Base-by-base conservation (phyloP, 2,113 vertebrate species). In the Colinus virginianus region DNA sequence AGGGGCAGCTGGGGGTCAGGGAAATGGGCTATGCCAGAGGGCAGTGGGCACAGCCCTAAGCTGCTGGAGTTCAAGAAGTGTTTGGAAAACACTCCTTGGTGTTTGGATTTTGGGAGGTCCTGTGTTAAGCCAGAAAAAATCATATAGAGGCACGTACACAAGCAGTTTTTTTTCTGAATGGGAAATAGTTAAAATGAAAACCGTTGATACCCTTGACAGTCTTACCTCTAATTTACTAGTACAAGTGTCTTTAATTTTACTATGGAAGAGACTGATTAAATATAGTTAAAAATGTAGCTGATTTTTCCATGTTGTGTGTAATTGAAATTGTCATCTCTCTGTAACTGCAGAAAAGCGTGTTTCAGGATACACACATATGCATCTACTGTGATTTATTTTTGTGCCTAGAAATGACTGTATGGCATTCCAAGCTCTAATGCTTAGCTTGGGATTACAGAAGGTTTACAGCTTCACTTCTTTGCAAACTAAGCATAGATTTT, bases 401-500 rank as follows among this genome's bases (percentile, higher is more conserved):
- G 30, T 71, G 55, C 26, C 10, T 40, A 43, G 34, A 74, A 63
- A 74, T 0, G 1, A 42, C 67, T 87, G 42, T 76, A 8, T 45
- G 49, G 63, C 75, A 63, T 36, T 36, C 43, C 34, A 63, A 53
- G 36, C 76, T 53, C 36, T 90, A 81, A 36, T 11, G 36, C 51
- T 90, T 69, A 38, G 40, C 32, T 45, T 81, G 74, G 78, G 91
- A 88, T 86, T 90, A 49, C 7, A 62, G 48, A 78, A 91, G 67
- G 30, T 74, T 34, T 18, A 64, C 68, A 90, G 10, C 93, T 85
- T 46, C 43, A n/a, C 34, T 80, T 79, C 55, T 63, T 56, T 20
- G 34, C 51, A 78, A 90, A 78, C 48, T 56, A 64, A 70, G 21
- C 34, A 51, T 77, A 74, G 63, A 85, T 93, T 90, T 94, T 93